A percentile compares a stretch with the other conserved stretches of the same genome.
These are phyloP conservation scores for Pelvicachromis taeniatus DNA, from an alignment of 2,113 vertebrate genomes.

Conservation along the genomic window DNA sequence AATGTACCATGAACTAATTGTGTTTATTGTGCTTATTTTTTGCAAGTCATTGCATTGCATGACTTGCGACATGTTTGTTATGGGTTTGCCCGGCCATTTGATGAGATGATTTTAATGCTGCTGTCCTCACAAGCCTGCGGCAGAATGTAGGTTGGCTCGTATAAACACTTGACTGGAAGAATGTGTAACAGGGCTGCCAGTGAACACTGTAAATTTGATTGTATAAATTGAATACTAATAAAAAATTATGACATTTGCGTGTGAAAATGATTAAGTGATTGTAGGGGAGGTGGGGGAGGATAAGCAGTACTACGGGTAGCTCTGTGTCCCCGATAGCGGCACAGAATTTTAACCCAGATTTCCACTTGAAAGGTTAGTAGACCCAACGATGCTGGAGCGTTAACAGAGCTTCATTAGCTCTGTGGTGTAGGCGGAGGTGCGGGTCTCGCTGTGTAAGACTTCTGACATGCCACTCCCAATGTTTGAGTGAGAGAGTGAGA, in stretches of 20 bases:
- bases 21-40: neutral
- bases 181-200: neutral
- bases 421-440: neutral
- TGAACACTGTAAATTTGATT: neutral
- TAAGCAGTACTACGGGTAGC: neutral
- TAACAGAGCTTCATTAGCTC: neutral
- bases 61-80: neutral
- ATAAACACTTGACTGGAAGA: neutral
- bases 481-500: neutral
- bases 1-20: neutral
- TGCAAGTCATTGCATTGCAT: neutral
- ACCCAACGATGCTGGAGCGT: neutral
- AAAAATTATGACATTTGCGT: neutral
- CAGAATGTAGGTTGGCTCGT: neutral
- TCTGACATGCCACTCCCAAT: neutral
- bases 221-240: neutral
- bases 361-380: neutral
- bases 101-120: neutral
- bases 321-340: neutral
- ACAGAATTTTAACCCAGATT: neutral
- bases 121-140: neutral
- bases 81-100: neutral
- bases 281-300: fast-evolving
- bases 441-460: neutral
- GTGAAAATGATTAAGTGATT: neutral